Conservation (phyloP, 2,888 invertebrate species). For the Synergus laeviventris region DNA sequence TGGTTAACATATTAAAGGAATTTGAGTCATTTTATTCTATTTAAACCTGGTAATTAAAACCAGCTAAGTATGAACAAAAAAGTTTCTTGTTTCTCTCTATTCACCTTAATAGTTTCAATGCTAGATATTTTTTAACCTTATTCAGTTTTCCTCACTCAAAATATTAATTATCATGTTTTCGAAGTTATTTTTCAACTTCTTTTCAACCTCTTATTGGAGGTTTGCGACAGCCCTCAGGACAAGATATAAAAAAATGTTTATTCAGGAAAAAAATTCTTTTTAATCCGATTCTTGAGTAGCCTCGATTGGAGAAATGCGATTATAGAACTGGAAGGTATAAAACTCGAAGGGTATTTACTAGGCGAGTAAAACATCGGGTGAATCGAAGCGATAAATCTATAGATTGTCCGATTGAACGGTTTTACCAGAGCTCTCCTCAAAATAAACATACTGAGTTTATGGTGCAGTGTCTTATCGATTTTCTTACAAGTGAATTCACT, state of each 20-base stretch:
- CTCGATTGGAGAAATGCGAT: not conserved
- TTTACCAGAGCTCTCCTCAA: not conserved
- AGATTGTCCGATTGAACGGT: constrained; percentile 20
- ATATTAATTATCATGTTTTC: not conserved
- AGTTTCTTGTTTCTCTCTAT: not conserved
- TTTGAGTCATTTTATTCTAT: not conserved
- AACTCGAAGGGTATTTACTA: constrained; percentile 15
- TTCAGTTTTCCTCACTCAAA: too few relatives aligned
- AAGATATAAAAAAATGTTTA: not conserved
- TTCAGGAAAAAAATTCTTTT: not conserved
- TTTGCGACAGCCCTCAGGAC: constrained; percentile 57
- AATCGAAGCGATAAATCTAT: constrained; percentile 34
- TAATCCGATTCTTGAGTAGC: not conserved
- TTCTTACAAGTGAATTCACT: constrained; percentile 35
- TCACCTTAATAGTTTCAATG: not conserved
- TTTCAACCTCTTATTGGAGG: constrained; percentile 64
- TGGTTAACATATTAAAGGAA: not conserved
- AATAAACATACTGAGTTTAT: constrained; percentile 7
- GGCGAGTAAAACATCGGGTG: constrained; percentile 15
- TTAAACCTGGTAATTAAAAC: not conserved
- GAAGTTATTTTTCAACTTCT: not conserved
- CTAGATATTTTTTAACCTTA: not conserved
- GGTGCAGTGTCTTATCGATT: constrained; percentile 31
- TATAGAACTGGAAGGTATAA: not conserved
- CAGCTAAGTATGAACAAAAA: not conserved